Evolutionary conservation across 1,140 invertebrate species (phyloP).

Genomic region (Elysia chlorotica): DNA sequence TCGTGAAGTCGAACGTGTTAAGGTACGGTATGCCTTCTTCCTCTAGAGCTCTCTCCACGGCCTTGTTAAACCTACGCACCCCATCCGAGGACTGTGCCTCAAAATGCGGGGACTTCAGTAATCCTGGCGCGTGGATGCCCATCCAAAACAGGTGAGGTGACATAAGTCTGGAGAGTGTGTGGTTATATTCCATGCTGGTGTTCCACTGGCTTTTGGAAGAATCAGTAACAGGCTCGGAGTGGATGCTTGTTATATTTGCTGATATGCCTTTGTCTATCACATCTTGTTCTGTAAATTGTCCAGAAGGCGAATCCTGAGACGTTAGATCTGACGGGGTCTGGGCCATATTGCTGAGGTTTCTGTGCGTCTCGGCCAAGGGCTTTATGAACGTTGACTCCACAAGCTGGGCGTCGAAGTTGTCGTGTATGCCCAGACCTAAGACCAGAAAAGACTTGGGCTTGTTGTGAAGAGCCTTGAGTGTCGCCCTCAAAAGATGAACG

Average conservation of each 20-base stretch:
- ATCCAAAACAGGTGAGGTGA: conserved; percentile 18
- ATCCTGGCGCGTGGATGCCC: conserved; percentile 21
- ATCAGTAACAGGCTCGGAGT: neutral
- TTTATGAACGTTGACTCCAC: neutral
- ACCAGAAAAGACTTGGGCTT: neutral
- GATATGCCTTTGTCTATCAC: neutral
- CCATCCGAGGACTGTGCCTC: neutral
- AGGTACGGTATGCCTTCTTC: conserved; percentile 7
- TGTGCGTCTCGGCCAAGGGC: no score
- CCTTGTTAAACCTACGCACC: neutral
- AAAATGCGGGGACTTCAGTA: conserved; percentile 20
- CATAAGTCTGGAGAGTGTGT: neutral
- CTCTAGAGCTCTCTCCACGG: neutral
- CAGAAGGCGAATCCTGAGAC: neutral
- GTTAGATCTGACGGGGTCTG: neutral
- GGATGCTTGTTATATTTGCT: neutral
- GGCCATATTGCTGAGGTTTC: neutral
- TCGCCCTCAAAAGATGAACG: no score
- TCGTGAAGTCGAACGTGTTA: conserved; percentile 22
- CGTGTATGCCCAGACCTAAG: conserved; percentile 5
- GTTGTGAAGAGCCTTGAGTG: neutral
- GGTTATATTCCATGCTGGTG: neutral
- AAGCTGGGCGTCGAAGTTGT: conserved; percentile 7
- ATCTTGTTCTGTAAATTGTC: neutral
- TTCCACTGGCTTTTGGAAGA: neutral